A percentile compares a stretch with the other conserved stretches of the same genome.
These are phyloP conservation scores for Apis florea DNA, from an alignment of 1,140 invertebrate species.

Conservation along the genomic window DNA sequence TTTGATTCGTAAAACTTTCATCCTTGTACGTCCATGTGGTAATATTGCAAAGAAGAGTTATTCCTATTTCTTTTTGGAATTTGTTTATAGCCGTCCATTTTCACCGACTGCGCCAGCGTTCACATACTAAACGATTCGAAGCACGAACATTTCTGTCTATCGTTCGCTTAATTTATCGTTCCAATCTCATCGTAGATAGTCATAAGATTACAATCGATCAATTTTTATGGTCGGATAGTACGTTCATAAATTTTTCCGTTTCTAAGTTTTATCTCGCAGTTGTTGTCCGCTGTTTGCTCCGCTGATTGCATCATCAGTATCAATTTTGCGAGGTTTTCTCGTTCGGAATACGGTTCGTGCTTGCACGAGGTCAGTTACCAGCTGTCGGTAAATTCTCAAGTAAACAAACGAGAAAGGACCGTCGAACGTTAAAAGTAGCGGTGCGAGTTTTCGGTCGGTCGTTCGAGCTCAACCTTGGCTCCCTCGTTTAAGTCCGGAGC, in stretches of 20 bases:
- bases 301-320: conserved; percentile 10
- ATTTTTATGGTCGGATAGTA: neutral
- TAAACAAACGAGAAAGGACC: conserved; percentile 41
- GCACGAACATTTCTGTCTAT: neutral
- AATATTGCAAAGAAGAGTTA: conserved; percentile 10
- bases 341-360: neutral
- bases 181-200: neutral
- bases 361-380: conserved; percentile 52
- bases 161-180: neutral
- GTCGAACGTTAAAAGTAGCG: conserved; percentile 55
- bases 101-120: neutral
- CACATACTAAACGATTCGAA: neutral
- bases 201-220: neutral
- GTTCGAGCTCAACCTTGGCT: conserved; percentile 16
- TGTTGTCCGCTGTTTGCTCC: neutral
- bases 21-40: conserved; percentile 5
- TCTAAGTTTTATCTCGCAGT: neutral
- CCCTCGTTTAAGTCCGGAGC: neutral
- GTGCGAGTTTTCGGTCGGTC: conserved; percentile 40
- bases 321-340: neutral
- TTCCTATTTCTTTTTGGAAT: conserved; percentile 23
- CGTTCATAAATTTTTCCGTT: neutral
- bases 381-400: conserved; percentile 56
- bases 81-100: neutral
- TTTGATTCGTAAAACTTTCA: conserved; percentile 40